Evolutionary conservation across 53 echinoderm and acorn worm species (phyloP).

Genomic region (Holothuria leucospilota): DNA sequence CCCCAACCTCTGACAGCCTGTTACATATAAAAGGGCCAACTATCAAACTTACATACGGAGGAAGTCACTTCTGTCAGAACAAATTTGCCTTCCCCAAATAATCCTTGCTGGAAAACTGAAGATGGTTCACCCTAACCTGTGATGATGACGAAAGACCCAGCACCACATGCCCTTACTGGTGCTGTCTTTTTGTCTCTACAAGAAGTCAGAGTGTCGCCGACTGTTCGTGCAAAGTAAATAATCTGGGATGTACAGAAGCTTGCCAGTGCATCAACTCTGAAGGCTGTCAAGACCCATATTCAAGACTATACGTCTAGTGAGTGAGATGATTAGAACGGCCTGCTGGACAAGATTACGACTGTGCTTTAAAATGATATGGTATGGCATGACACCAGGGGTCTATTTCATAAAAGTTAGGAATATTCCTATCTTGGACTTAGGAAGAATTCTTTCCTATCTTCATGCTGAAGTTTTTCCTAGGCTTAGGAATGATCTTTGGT

Average conservation of each 20-base stretch:
- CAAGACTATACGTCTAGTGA: background rate
- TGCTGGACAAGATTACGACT: too few species aligned
- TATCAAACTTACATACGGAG: background rate
- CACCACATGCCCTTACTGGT: conserved; percentile 17
- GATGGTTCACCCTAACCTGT: too few species aligned
- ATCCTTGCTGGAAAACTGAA: too few species aligned
- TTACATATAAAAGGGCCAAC: background rate
- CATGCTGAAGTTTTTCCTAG: too few species aligned
- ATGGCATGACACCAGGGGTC: too few species aligned
- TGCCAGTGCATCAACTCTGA: background rate
- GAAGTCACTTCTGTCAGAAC: background rate
- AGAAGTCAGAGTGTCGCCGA: conserved; percentile 32
- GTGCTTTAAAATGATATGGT: too few species aligned
- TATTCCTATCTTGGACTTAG: too few species aligned
- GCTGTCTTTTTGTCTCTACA: conserved; percentile 15
- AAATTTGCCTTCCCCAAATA: too few species aligned
- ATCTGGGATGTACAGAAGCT: conserved; percentile 2
- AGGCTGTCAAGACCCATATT: background rate
- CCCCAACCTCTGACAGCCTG: conserved; percentile 28
- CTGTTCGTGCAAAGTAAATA: conserved; percentile 16
- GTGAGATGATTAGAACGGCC: background rate
- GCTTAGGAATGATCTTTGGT: too few species aligned
- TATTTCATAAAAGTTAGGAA: too few species aligned
- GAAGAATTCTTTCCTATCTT: too few species aligned
- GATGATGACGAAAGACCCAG: too few species aligned